A percentile compares a stretch with the other conserved stretches of the same genome.
Conservation (phyloP, 2,888 invertebrate species). For the Sminthurinus aureus region DNA sequence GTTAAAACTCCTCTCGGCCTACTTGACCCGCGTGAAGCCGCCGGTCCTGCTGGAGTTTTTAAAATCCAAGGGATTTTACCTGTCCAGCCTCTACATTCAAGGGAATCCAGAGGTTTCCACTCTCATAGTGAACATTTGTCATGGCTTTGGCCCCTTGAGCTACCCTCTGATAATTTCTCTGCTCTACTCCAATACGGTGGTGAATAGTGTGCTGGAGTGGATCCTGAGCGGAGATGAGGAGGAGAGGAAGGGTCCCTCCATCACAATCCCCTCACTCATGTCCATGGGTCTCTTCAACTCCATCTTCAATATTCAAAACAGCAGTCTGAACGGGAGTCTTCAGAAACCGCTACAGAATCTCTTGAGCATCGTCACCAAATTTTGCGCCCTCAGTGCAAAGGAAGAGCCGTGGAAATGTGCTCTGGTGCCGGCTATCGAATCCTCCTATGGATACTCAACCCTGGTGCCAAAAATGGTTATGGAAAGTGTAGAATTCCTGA, state of each 20-base stretch:
- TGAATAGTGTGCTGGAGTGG: constrained; percentile 56
- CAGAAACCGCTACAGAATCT: constrained; percentile 49
- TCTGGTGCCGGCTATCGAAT: constrained; percentile 56
- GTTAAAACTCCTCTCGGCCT: constrained; percentile 54
- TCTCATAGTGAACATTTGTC: constrained; percentile 50
- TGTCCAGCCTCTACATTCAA: constrained; percentile 56
- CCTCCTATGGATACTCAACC: constrained; percentile 47
- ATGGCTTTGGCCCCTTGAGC: constrained; percentile 56
- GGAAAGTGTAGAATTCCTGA: constrained; percentile 51
- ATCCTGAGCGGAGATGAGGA: constrained; percentile 48
- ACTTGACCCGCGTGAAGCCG: constrained; percentile 55
- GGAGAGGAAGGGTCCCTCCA: no score
- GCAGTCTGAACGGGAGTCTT: background rate
- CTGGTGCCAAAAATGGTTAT: constrained; percentile 53
- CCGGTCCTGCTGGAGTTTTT: constrained; percentile 53
- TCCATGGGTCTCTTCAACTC: constrained; percentile 56
- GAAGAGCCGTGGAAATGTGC: constrained; percentile 56
- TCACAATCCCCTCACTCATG: constrained; percentile 52
- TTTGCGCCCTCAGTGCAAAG: constrained; percentile 53
- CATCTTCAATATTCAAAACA: constrained; percentile 48
- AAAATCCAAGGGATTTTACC: constrained; percentile 52
- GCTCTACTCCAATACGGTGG: constrained; percentile 50
- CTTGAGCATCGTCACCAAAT: constrained; percentile 48
- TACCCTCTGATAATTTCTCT: constrained; percentile 54
- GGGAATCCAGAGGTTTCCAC: constrained; percentile 46